These are phyloP conservation scores for Zoanthus sociatus DNA, from an alignment of 92 coral and sea anemone species.

Conservation along the genomic window DNA sequence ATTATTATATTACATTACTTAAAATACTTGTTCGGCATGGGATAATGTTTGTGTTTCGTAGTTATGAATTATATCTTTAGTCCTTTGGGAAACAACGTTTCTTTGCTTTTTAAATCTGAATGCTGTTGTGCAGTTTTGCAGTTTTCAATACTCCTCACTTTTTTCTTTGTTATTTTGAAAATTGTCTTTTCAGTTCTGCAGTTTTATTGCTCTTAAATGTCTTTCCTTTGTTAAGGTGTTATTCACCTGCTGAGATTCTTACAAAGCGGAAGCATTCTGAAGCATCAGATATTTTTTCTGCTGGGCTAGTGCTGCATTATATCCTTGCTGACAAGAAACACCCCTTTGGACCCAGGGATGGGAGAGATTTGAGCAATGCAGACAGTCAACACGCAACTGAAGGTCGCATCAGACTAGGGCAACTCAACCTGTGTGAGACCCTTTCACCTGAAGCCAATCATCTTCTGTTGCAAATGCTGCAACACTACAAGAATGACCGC, in stretches of 20 bases:
- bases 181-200: too few relatives aligned
- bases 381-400: not conserved
- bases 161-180: too few relatives aligned
- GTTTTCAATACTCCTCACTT: not conserved
- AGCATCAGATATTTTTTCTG: not conserved
- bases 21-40: too few relatives aligned
- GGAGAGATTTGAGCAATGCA: not conserved
- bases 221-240: not conserved
- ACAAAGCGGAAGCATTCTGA: not conserved
- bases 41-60: too few relatives aligned
- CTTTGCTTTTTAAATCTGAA: too few relatives aligned
- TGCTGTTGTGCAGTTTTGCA: too few relatives aligned
- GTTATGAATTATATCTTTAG: too few relatives aligned
- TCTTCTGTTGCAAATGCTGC: not conserved
- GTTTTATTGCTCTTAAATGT: too few relatives aligned
- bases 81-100: too few relatives aligned
- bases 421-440: not conserved
- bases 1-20: too few relatives aligned
- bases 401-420: not conserved
- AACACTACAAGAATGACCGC: not conserved
- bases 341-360: not conserved
- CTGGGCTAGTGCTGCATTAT: not conserved
- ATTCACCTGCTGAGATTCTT: not conserved
- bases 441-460: not conserved
- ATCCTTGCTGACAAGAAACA: not conserved